Evolutionary conservation across 2,113 vertebrate genomes (phyloP).

Genomic region (Pterocles burchelli): DNA sequence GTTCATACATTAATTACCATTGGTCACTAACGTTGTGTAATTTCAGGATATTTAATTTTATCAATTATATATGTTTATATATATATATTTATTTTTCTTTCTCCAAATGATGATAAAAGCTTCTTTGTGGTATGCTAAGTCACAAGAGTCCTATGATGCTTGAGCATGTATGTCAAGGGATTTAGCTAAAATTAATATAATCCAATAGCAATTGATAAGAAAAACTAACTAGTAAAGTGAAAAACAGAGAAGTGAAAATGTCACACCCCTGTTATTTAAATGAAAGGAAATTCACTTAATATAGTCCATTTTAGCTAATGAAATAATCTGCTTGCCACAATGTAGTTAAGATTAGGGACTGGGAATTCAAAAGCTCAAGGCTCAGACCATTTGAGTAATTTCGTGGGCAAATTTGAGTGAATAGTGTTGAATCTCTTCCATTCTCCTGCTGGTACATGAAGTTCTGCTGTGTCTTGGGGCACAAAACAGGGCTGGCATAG

Average conservation of each 20-base stretch:
- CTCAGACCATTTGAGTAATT: neutral
- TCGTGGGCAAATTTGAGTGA: neutral
- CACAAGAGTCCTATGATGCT: neutral
- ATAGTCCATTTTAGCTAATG: neutral
- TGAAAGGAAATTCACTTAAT: neutral
- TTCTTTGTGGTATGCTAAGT: neutral
- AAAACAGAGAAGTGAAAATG: neutral
- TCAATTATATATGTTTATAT: neutral
- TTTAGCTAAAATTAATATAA: neutral
- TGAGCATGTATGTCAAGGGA: neutral
- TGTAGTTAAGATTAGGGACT: neutral
- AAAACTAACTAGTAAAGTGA: neutral
- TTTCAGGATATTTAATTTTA: neutral
- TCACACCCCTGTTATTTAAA: neutral
- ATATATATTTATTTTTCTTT: neutral
- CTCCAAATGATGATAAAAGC: neutral
- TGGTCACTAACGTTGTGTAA: neutral
- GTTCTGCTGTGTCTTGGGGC: neutral
- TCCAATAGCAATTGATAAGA: neutral
- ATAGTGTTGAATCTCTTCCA: neutral
- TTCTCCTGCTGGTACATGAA: neutral
- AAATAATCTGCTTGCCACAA: neutral
- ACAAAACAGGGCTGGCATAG: neutral
- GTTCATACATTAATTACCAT: neutral
- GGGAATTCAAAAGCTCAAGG: neutral